Percentiles rank a stretch among this genome's conserved stretches.
These are phyloP conservation scores for Neopipo cinnamomea DNA, from an alignment of 2,113 vertebrate species.

Conservation along the genomic window DNA sequence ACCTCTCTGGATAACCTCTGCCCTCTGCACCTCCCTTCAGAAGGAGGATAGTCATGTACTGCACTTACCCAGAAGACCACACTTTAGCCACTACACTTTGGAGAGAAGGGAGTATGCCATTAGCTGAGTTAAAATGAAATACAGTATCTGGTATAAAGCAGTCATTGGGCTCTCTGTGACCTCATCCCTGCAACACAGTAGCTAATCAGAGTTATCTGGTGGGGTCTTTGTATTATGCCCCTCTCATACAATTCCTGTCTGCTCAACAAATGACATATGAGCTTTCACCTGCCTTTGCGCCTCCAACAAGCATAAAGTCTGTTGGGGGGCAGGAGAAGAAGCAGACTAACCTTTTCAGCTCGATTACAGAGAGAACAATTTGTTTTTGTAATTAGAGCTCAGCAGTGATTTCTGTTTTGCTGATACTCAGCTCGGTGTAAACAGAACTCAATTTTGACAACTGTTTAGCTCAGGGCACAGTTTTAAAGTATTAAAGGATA, in stretches of 20 bases:
- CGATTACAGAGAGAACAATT: constrained; percentile 54
- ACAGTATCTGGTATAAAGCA: not conserved
- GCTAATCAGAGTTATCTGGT: constrained; percentile 10
- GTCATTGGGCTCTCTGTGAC: not conserved
- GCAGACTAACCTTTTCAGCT: constrained; percentile 46
- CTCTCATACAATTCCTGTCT: not conserved
- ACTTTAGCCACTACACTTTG: not conserved
- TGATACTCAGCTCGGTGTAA: constrained; percentile 63
- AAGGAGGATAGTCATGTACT: not conserved
- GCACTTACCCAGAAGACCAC: not conserved
- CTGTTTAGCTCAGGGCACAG: constrained; percentile 71
- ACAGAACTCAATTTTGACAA: constrained; percentile 73
- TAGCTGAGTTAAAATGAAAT: constrained; percentile 45
- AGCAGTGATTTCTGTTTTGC: constrained; percentile 55
- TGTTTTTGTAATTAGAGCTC: constrained; percentile 64
- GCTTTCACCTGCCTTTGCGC: not conserved
- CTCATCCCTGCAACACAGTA: constrained; percentile 19
- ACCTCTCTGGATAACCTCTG: not conserved
- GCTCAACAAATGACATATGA: not conserved
- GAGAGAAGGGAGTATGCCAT: not conserved
- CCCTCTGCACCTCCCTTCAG: not conserved
- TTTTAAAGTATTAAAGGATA: constrained; percentile 77
- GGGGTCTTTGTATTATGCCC: not conserved
- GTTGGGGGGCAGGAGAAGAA: not conserved
- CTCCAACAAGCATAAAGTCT: not conserved